Base-by-base conservation (phyloP, 2,888 invertebrate species). In the Heteromurus nitidus region DNA sequence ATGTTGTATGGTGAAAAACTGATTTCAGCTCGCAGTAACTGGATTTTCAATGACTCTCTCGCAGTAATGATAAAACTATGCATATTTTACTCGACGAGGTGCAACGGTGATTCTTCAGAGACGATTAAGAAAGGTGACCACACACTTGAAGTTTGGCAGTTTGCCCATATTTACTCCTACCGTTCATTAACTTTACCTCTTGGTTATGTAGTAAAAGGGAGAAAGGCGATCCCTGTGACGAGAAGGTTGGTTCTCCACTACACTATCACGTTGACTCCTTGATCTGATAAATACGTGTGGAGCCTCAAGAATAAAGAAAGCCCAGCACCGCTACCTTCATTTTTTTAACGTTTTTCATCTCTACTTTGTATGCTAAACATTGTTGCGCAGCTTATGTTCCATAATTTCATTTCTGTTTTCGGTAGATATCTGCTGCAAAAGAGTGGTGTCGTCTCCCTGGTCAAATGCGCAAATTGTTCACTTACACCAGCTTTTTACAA, bases 91-190 rank as follows among this genome's bases (percentile, higher is more conserved):
- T n/a, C n/a, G 50, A 20, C 22, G 50, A 65, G 53, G 55, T 26
- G 65, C 69, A 70, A 79, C 70, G 79, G 79, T 70, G 79, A 31
- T 55, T 55, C 30, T 47, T n/a, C 50, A 53, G 64, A 42, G 70
- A 64, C 70, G 67, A 67, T 72, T 72, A 65, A 65, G 44, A 55
- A 50, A 26, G 72, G 60, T 73, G 80, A 80, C 80, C 80, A 80
- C 65, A 73, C 80, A 72, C 30, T 60, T 47, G 26, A 70, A 79
- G 30, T 58, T 55, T 70, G 70, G 69, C 64, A 20, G 20, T 42
- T 18, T 64, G 70, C 62, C 68, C 68, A 69, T 65, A 44, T 62
- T 53, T 18, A 67, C 75, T 67, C 42, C 75, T 44, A 58, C 58
- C 60, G 75, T 67, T 75, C 67, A 67, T 75, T 75, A 67, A 75